Evolutionary conservation across 2,113 vertebrate genomes (phyloP), one percentile per base, ranked within the genome.

Genomic region (Fukomys damarensis): DNA sequence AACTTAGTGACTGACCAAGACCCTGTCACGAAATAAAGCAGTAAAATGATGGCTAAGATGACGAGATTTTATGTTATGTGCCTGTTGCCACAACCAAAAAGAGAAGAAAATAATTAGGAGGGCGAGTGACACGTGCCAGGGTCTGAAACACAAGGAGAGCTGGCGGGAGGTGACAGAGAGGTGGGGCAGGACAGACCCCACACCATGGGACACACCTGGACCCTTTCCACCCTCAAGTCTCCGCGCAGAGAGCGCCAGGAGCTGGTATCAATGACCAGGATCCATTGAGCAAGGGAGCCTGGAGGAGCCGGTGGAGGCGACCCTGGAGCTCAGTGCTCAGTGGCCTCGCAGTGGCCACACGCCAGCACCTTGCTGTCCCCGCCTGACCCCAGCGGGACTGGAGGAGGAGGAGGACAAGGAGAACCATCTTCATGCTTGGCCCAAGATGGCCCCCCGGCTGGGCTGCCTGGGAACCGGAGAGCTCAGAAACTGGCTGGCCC

Each of bases 311-410:
- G 58, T 3, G 0, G 22, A 54, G n/a, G 22, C 7, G 14, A 65
- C 65, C 58, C 14, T 0, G 20, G 20, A 7, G 24, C 41, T 17
- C 9, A 0, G 59, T 22, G 82, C 24, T 30, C 54, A 74, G 41
- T 5, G 32, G 38, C 30, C 41, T 22, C 66, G 11, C 9, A 32
- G 66, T n/a, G n/a, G n/a, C 30, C 12, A 0, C 2, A 0, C 2
- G 0, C 70, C 86, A 11, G 26, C 0, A 0, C 24, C 7, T 5
- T 5, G 6, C 11, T 56, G 94, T 68, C 93, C 94, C 0, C 13
- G n/a, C 5, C 0, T 0, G 43, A 68, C 85, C 90, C 32, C 1
- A 1, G 14, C 5, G 11, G 32, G 56, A n/a, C 11, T 0, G 1
- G 24, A 77, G 86, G 68, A 46, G 1, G 24, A 77, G 86, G 68